Conservation (phyloP, 1,140 invertebrate species). For the Drosophila oshimai region DNA sequence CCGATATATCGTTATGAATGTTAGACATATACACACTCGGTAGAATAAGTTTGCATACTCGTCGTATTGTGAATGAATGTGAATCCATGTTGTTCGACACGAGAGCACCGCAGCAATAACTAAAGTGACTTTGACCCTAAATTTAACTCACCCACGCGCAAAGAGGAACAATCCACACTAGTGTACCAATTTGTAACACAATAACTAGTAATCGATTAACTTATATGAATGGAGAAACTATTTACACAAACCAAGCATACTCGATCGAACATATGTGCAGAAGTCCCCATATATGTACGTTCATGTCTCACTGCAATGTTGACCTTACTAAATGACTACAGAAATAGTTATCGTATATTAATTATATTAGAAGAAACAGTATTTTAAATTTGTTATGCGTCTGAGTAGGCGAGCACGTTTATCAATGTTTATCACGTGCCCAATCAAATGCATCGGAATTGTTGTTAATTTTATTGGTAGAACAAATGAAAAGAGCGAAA, state of each 20-base stretch:
- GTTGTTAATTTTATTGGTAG: conserved; percentile 76
- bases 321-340: conserved; percentile 62
- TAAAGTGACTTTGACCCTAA: conserved; percentile 21
- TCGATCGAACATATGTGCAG: conserved; percentile 8
- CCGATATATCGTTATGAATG: conserved; percentile 45
- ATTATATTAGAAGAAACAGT: conserved; percentile 56
- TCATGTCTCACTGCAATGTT: conserved; percentile 57
- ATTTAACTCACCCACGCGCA: conserved; percentile 44
- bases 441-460: conserved; percentile 64
- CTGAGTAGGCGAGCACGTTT: conserved; percentile 49
- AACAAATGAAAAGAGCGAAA: conserved; percentile 10
- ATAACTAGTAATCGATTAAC: conserved; percentile 48
- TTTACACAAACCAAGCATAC: conserved; percentile 22
- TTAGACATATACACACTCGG: conserved; percentile 29
- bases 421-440: conserved; percentile 59
- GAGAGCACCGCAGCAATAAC: conserved; percentile 27
- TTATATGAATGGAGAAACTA: conserved; percentile 27
- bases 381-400: conserved; percentile 71
- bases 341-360: conserved; percentile 60
- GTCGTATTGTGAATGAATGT: conserved; percentile 28
- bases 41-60: conserved; percentile 27
- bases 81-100: conserved; percentile 31
- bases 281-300: conserved; percentile 2
- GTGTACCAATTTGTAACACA: conserved; percentile 52
- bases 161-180: conserved; percentile 53